Base-by-base conservation (phyloP, 2,113 vertebrate genomes). In the Psittacus erithacus region DNA sequence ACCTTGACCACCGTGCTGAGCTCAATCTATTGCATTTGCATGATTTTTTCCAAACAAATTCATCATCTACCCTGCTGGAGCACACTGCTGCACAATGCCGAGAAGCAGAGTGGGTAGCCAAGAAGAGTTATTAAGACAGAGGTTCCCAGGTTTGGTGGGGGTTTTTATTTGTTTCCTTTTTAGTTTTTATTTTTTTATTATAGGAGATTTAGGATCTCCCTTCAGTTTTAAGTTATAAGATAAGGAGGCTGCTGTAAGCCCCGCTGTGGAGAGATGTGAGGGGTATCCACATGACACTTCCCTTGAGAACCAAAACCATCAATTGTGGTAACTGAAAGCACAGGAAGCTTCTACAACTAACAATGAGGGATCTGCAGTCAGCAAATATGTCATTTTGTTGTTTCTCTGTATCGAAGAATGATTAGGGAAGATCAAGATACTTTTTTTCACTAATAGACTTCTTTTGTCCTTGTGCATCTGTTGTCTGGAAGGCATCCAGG, bases 351-450 rank as follows among this genome's bases (percentile, higher is more conserved):
- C 68, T 76, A 77, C 53, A 62, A 19, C 60, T 83, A 84, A 78
- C 44, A 88, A 46, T 28, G 49, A 90, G 73, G 17, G 64, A 74
- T 50, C 68, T 90, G 53, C 50, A 77, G 87, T 74, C 73, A 94
- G 71, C 12, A 93, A 85, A 93, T 64, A 80, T 50, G n/a, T 35
- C 5, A 83, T 82, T 94, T 74, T 82, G 46, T 91, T 80, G 55
- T 86, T 96, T 92, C 47, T 70, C 55, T 93, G 23, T 57, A 46
- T 86, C 91, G 83, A 33, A 50, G 67, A 96, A 90, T 43, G 63
- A 90, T 80, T 94, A 90, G 91, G 87, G 62, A 82, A 93, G 86
- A 92, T 75, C 47, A 81, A 82, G 73, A 46, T 39, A 17, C 19
- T 29, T 67, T 75, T 86, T 57, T 68, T 33, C 67, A 73, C 44